These are phyloP conservation scores for Erethizon dorsatum DNA, from an alignment of 2,797 vertebrate genomes.

Conservation along the genomic window DNA sequence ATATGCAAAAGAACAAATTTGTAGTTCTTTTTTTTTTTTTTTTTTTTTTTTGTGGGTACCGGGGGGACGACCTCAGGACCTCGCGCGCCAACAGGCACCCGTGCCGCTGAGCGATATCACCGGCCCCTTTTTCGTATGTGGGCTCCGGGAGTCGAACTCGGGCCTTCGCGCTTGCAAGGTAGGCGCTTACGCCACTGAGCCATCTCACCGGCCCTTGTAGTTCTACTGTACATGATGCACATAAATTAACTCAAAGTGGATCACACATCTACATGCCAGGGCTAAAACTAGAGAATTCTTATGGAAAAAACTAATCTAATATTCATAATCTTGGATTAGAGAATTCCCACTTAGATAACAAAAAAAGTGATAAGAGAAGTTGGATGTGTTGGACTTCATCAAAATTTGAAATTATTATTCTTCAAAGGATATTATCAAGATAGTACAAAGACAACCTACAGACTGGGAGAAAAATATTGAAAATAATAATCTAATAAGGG, in stretches of 20 bases:
- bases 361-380: background rate
- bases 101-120: no score
- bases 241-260: background rate
- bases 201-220: no score
- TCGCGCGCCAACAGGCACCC: no score
- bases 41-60: no score
- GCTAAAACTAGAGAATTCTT: background rate
- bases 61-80: no score
- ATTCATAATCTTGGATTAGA: background rate
- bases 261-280: background rate
- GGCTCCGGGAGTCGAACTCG: no score
- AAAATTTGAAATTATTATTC: background rate
- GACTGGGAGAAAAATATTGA: background rate
- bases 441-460: background rate
- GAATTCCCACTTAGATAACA: background rate
- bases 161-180: no score
- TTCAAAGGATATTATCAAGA: background rate
- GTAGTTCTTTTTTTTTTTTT: no score
- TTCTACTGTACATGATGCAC: background rate
- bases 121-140: no score
- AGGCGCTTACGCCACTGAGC: no score
- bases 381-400: background rate
- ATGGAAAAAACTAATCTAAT: background rate
- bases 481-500: background rate
- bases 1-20: conserved; percentile 1